A percentile compares a stretch with the other conserved stretches of the same genome.
phyloP scores from a whole-genome alignment of 2,113 vertebrate species.

The Atrichornis clamosus region DNA sequence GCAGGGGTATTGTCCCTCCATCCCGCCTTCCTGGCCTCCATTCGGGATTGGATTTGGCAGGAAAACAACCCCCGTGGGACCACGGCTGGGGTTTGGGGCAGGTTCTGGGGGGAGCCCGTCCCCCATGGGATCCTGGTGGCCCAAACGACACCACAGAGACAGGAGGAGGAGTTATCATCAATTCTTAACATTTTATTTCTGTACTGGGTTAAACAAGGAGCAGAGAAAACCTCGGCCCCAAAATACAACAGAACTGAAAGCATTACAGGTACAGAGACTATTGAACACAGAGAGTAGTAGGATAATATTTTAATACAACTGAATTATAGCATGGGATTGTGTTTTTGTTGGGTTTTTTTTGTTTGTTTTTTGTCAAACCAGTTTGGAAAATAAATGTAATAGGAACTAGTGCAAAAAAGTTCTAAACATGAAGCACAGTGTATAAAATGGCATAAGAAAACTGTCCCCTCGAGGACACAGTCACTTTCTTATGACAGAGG shows the following conservation, averaged over 20 bases:
- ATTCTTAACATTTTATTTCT: conserved; percentile 79
- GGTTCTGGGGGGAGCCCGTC: background rate
- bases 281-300: conserved; percentile 80
- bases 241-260: conserved; percentile 81
- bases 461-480: conserved; percentile 69
- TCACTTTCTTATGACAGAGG: conserved; percentile 69
- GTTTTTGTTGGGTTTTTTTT: conserved; percentile 35
- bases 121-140: background rate
- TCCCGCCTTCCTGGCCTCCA: conserved; percentile 16
- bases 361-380: conserved; percentile 69
- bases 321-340: conserved; percentile 75
- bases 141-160: background rate
- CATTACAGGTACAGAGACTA: conserved; percentile 82
- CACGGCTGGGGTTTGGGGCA: background rate
- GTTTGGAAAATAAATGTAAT: conserved; percentile 78
- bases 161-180: conserved; percentile 64
- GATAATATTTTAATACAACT: conserved; percentile 80
- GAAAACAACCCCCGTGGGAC: background rate
- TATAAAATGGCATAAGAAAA: conserved; percentile 82
- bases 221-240: conserved; percentile 68
- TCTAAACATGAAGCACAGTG: conserved; percentile 83
- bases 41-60: background rate
- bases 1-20: conserved; percentile 46
- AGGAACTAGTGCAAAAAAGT: conserved; percentile 84
- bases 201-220: conserved; percentile 79